Evolutionary conservation across 2,113 vertebrate species (phyloP), one percentile per base, ranked within the genome.

Genomic region (Cepphus grylle): DNA sequence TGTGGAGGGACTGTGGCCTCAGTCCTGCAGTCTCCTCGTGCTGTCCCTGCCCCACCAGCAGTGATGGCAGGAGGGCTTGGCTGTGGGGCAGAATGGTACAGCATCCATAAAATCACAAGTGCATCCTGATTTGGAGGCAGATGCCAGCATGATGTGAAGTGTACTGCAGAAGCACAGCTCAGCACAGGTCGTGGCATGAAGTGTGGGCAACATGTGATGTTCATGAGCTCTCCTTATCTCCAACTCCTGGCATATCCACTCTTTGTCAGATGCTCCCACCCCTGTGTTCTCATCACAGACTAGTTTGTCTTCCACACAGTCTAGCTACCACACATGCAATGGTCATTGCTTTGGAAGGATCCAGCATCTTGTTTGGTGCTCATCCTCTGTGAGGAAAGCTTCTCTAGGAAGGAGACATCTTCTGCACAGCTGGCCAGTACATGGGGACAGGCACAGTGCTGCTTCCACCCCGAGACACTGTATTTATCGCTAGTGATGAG

Each of bases 1-100:
- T 2, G 3, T 4, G 1, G 25, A 40, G 19, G 25, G 4, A 16
- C 52, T 26, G 5, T 8, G 43, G 12, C 53, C 43, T 45, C 69
- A 61, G n/a, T 22, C 36, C 18, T 0, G 0, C 45, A 6, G 30
- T 9, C 18, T 36, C 26, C 34, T 63, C 0, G 0, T 47, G 43
- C 55, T 66, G 34, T 29, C 40, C 6, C 58, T 73, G 34, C 25
- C 73, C 21, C 76, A 52, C 12, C 8, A 6, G 49, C 58, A 65
- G 55, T 1, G 5, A 38, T 2, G 9, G 38, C 27, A 45, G 27
- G 30, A 0, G 4, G 42, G 21, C 38, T 36, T 14, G n/a, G 36
- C 77, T 1, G 0, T 5, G 29, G 9, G 21, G 14, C 52, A 79
- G 67, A 62, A 50, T 7, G 5, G 13, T 4, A 23, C 65, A 62